Base-by-base conservation (phyloP, 2,888 invertebrate species). In the Cheilosia pagana region DNA sequence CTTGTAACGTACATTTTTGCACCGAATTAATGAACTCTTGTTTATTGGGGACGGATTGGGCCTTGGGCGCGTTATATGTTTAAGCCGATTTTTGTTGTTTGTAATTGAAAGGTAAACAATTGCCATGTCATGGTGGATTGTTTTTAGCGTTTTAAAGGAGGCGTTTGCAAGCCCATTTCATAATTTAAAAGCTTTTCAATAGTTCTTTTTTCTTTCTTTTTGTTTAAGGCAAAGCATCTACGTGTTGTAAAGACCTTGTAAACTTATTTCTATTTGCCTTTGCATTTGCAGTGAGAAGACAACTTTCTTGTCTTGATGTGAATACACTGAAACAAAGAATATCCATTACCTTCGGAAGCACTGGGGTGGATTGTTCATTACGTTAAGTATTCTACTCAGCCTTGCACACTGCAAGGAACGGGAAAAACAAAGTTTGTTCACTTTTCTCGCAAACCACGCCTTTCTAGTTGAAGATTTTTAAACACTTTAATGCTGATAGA, bases 341-440 rank as follows among this genome's bases (percentile, higher is more conserved):
- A 39, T 12, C 60, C 67, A 48, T 55, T 71, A 71, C 63, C 55
- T 68, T 10, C 55, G 62, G 67, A 48, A 68, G 39, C 74, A 62
- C 74, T 62, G 62, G 39, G 60, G 50, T 52, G 55, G 67, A 62
- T 79, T 74, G 74, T 74, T 68, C 79, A 74, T 79, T 74, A 79
- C 67, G 74, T 74, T 79, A 60, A 79, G 74, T 79, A 74, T 62
- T 53, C 45, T 67, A 39, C 53, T 28, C 57, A 63, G 50, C 43
- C 39, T 35, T 67, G 41, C 48, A 65, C 48, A 35, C 39, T 62
- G 39, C 53, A 31, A 23, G 31, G 74, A 48, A 62, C 48, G 31
- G 23, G 67, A 48, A 62, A 55, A 74, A 23, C 28, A 53, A 62
- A 21, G 62, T 79, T 62, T 31, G 31, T 23, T 10, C 14, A 23